These are phyloP conservation scores for Alosa alosa DNA, from an alignment of 2,113 vertebrate genomes.

Conservation along the genomic window DNA sequence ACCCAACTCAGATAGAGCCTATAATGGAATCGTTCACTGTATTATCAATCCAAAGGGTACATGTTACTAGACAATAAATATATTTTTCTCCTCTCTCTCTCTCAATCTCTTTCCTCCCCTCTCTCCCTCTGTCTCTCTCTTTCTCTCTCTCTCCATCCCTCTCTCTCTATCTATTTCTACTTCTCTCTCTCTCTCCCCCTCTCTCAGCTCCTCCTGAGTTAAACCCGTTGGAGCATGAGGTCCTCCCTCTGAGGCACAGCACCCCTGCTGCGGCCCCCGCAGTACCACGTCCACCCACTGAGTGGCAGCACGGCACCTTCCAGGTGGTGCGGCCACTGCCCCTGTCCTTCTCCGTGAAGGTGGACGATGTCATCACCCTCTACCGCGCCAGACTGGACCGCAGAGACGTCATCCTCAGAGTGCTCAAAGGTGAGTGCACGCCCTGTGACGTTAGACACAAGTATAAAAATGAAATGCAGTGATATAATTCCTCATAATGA, in stretches of 20 bases:
- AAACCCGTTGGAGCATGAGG: conserved; percentile 70
- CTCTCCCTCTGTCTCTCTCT: neutral
- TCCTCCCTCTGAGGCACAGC: conserved; percentile 54
- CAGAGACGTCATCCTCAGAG: conserved; percentile 60
- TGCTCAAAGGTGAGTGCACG: conserved; percentile 62
- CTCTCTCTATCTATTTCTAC: neutral
- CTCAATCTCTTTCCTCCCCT: neutral
- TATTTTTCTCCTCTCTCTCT: neutral
- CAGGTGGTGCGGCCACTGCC: conserved; percentile 56
- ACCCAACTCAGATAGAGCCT: too few relatives aligned
- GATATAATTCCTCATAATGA: neutral
- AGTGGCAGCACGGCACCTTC: conserved; percentile 52
- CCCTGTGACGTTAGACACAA: neutral
- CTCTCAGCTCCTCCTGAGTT: conserved; percentile 66
- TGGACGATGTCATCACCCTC: conserved; percentile 40
- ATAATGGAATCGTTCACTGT: too few relatives aligned
- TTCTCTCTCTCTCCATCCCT: neutral
- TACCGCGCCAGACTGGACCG: conserved; percentile 61
- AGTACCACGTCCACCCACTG: conserved; percentile 39
- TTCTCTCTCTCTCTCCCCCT: neutral
- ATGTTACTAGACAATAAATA: neutral
- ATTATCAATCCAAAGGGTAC: too few relatives aligned
- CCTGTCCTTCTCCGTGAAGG: conserved; percentile 37
- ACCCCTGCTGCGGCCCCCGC: conserved; percentile 20
- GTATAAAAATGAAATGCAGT: neutral